These are phyloP conservation scores for Pseudorhiza aurosa DNA, from an alignment of 30 jellyfish, hydroid and myxozoan genomes.

Conservation along the genomic window DNA sequence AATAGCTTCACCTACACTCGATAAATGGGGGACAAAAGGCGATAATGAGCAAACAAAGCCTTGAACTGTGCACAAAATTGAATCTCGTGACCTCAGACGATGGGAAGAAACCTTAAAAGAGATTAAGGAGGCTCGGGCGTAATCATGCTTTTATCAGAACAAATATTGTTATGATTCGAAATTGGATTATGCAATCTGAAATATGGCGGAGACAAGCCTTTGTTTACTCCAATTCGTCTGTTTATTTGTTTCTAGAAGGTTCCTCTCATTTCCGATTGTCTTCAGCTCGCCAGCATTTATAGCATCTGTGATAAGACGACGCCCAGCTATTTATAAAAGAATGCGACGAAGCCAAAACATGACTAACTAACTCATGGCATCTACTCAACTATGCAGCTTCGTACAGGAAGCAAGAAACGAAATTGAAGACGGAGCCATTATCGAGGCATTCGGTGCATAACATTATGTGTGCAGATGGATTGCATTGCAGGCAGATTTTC, in stretches of 20 bases:
- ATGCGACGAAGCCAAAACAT: neutral
- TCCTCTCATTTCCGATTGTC: neutral
- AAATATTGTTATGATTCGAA: constrained; percentile 4
- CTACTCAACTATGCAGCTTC: too few species aligned
- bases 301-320: neutral
- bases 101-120: neutral
- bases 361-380: too few species aligned
- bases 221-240: neutral
- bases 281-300: neutral
- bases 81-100: constrained; percentile 20
- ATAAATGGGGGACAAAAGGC: too few species aligned
- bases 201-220: neutral
- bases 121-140: neutral
- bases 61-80: neutral
- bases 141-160: constrained; percentile 3
- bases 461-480: too few species aligned
- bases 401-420: too few species aligned
- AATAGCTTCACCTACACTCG: too few species aligned
- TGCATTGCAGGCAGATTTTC: too few species aligned
- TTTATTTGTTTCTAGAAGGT: neutral
- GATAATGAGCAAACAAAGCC: too few species aligned
- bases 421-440: too few species aligned
- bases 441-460: too few species aligned
- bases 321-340: neutral
- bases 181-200: neutral